Evolutionary conservation across 2,888 invertebrate genomes (phyloP), one percentile per base, ranked within the genome.

Genomic region (Lucinisca nassula): DNA sequence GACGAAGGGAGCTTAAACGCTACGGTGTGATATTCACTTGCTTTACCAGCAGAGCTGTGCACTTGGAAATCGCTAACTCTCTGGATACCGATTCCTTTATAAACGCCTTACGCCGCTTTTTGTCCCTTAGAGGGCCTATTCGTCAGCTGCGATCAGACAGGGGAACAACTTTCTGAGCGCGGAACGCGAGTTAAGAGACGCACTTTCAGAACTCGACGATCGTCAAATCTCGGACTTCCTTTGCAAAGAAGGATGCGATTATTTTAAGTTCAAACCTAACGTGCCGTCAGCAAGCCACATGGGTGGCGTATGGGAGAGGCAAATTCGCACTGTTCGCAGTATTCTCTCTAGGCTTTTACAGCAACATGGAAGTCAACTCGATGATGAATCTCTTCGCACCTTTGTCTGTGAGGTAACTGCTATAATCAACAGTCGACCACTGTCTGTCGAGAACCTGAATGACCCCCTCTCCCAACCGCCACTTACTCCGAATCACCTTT

Each of bases 231-330:
- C 61, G 0, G 21, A 81, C 17, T 73, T 55, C 40, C 81, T 88
- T 3, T 45, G 38, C 14, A 79, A 84, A 14, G 49, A 45, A 58
- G 12, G 40, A 2, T 84, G 79, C 32, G 51, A 51, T 51, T 21
- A 14, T 8, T 35, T 82, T 35, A 55, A 61, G 2, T 92, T 90
- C 67, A 72, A 89, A n/a, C 72, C 91, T 70, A 93, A 92, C 79
- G 88, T 89, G 1, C 93, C 93, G 10, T 21, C 21, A 77, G 85
- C 93, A 4, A 92, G 92, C 32, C 93, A 93, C 80, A 89, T 87
- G 78, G 91, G 92, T 38, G 92, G 92, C 14, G 88, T 91, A 3
- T 93, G 92, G 93, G 93, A 93, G 72, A 51, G 92, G 55, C 92
- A 92, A 74, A 93, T 92, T 8, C 67, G 88, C 35, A 89, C 91